Evolutionary conservation across 2,888 invertebrate species (phyloP).

Genomic region (Amphipyra berbera): DNA sequence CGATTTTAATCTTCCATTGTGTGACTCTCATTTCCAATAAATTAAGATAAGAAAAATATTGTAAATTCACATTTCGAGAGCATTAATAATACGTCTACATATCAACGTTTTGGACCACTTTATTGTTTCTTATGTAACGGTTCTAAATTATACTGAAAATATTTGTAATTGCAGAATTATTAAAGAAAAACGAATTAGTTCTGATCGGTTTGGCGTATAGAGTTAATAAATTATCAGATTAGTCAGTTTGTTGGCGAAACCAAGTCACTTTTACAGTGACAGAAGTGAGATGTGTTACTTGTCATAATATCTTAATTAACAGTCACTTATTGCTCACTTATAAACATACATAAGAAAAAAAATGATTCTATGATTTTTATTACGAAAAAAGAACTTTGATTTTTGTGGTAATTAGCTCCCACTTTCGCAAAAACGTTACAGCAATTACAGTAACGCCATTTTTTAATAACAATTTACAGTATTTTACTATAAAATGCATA

Average conservation of each 20-base stretch:
- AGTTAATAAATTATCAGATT: background rate
- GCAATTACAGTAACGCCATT: too few relatives aligned
- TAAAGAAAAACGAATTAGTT: background rate
- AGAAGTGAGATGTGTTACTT: constrained; percentile 1
- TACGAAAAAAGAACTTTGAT: background rate
- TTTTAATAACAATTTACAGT: too few relatives aligned
- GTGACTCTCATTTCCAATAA: constrained; percentile 53
- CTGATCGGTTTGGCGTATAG: background rate
- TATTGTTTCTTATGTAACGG: background rate
- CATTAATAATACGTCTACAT: constrained; percentile 4
- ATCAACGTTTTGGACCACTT: constrained; percentile 24
- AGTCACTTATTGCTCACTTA: constrained; percentile 44
- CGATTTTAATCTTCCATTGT: constrained; percentile 68
- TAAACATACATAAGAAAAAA: background rate
- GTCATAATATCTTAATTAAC: constrained; percentile 3
- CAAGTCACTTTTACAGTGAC: constrained; percentile 2
- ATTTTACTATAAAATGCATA: too few relatives aligned
- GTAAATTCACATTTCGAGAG: constrained; percentile 11
- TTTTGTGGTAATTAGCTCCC: background rate
- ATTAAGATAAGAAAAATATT: constrained; percentile 28
- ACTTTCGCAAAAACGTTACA: too few relatives aligned
- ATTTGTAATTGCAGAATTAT: too few relatives aligned
- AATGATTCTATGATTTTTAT: too few relatives aligned
- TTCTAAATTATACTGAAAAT: background rate
- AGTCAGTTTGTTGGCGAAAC: background rate